Base-by-base conservation (phyloP, 2,888 invertebrate species). In the Rosalia funebris region DNA sequence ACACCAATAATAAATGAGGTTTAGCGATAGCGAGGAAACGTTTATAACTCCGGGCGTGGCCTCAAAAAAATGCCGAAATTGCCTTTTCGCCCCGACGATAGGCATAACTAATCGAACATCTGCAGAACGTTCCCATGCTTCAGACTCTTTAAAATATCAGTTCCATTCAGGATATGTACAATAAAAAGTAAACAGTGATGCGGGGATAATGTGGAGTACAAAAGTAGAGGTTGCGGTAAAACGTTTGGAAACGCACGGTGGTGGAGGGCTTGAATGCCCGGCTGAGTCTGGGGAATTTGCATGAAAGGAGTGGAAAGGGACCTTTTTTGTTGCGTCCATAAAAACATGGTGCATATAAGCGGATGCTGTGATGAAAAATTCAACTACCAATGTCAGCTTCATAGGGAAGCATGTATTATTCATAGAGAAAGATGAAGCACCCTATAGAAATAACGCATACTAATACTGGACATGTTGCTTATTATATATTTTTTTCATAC, bases 141-240 rank as follows among this genome's bases (percentile, higher is more conserved):
- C 5, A 3, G 2, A 7, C 2, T 34, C 11, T 34, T n/a, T 10
- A n/a, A 34, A 34, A 5, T 10, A 34, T 10, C 34, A 34, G 3
- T 34, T 34, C 11, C 34, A 34, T n/a, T 34, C 5, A 5, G 34
- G 11, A 2, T 34, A 16, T 42, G 16, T 17, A 19, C 17, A 17
- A 42, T 16, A 17, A 42, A 42, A 42, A 17, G 16, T 17, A 42
- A 42, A 42, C 17, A n/a, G 10, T n/a, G n/a, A n/a, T n/a, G n/a
- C n/a, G n/a, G 2, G 39, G 15, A 39, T 39, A 39, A 39, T 17
- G 17, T 42, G 17, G 17, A 42, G 19, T 42, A 42, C 42, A 42
- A 42, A 39, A 19, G 34, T n/a, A 34, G 11, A 34, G 5, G 34
- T 34, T 34, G 11, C 10, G 34, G 34, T 34, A 34, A 10, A 34